Base-by-base conservation (phyloP, 2,797 vertebrate species). In the Gambusia yucatana region DNA sequence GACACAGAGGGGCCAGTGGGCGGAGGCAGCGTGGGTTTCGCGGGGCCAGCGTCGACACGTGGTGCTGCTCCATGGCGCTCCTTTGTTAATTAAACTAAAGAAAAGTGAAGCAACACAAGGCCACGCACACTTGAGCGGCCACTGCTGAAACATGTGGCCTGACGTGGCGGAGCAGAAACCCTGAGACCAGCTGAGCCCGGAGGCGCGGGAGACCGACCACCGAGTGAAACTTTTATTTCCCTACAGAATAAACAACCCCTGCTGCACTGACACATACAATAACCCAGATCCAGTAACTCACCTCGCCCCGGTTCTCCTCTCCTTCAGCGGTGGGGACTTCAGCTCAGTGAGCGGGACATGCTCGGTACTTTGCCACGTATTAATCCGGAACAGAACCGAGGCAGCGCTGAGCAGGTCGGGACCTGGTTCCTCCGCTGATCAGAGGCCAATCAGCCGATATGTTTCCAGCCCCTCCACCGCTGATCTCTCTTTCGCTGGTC, bases 81-180 rank as follows among this genome's bases (percentile, higher is more conserved):
- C 89, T 94, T 95, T 94, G 94, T 95, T 92, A 82, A 93, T 91
- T 90, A 93, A 91, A 89, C 78, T 55, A 81, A 61, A 69, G 46
- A 33, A 89, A 86, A 86, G 79, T 88, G 81, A n/a, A 74, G 48
- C 78, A 78, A 52, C 73, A 78, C 47, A 72, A 76, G 73, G 77
- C 82, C 82, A 81, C 83, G 47, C 65, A 30, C 55, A 86, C 69
- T 75, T 50, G 39, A 10, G 43, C 57, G 71, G 76, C 74, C 46
- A 67, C 82, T 9, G 67, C 69, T 14, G 67, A 43, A 22, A 28
- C 73, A 76, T 5, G 80, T 46, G 59, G 57, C 76, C 72, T 79
- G 79, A 90, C 85, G 91, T 87, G 86, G 90, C 87, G 81, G 80
- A 86, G 71, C 70, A 14, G 74, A 63, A 39, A 65, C 61, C 72